Evolutionary conservation across 2,113 vertebrate genomes (phyloP).

Genomic region (Hymenochirus boettgeri): DNA sequence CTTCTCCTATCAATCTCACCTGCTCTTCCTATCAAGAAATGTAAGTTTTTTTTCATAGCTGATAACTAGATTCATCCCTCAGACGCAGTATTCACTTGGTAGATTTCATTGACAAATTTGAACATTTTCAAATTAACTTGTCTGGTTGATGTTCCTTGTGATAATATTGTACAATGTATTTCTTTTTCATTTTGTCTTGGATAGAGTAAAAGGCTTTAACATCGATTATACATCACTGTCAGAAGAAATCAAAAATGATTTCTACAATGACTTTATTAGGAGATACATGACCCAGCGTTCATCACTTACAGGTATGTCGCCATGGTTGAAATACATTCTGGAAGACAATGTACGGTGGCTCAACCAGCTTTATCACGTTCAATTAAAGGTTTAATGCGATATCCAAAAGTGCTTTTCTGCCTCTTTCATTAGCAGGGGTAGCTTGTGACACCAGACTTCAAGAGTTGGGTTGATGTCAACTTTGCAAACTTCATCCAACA

Average conservation of each 20-base stretch:
- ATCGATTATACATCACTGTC: neutral
- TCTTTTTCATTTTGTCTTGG: too few species aligned
- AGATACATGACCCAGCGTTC: neutral
- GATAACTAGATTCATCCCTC: neutral
- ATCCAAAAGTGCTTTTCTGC: neutral
- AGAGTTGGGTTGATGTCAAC: slow-evolving; percentile 6
- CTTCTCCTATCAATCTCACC: slow-evolving; percentile 4
- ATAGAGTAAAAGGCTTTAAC: slow-evolving; percentile 38
- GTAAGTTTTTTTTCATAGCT: neutral
- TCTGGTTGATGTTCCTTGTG: too few species aligned
- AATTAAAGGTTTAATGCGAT: neutral
- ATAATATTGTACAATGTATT: too few species aligned
- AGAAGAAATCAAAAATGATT: slow-evolving; percentile 5
- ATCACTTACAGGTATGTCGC: neutral
- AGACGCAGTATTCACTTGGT: too few species aligned
- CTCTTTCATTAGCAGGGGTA: slow-evolving; percentile 6
- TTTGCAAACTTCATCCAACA: slow-evolving; percentile 13
- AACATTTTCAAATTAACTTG: too few species aligned
- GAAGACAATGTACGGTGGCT: too few species aligned
- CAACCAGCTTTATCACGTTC: neutral
- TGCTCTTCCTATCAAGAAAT: slow-evolving; percentile 15
- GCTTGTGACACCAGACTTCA: slow-evolving; percentile 13
- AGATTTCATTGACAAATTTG: too few species aligned
- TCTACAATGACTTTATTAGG: neutral
- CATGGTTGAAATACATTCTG: neutral